Base-by-base conservation (phyloP, 2,888 invertebrate genomes). In the Limnephilus marmoratus region DNA sequence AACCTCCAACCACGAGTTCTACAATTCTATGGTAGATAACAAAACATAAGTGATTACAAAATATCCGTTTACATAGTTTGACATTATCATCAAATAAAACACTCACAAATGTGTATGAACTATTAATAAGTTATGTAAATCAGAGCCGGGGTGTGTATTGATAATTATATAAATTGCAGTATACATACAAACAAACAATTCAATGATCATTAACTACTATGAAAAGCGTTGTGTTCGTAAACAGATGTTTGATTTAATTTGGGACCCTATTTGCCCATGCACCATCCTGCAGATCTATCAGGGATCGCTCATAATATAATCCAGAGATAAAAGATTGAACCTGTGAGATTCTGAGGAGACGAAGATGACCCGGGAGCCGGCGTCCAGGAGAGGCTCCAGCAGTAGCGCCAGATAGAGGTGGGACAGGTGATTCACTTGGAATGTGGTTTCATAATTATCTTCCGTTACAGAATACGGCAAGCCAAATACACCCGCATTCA, bases 341-440 rank as follows among this genome's bases (percentile, higher is more conserved):
- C 98, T 97, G 95, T 99, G 99, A 2, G 98, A 98, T 95, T 99
- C 98, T 12, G 99, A 99, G 1, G 99, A 98, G 0, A 99, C 97
- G 94, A 99, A 97, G 3, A 99, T 97, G 80, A 99, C 97, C 94
- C 99, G 96, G 0, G 97, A 96, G 2, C 97, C 97, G 93, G 96
- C 96, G 94, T 96, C 96, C 89, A 99, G 96, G 53, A 98, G 94
- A 1, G 97, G 96, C 94, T 98, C 97, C 86, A 99, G 95, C 87
- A 98, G 95, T 87, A 98, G 95, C 0, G 98, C 97, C 37, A 99
- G 95, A 94, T 98, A 98, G 95, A 98, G 97, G 94, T 98, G 98
- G 11, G 98, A 97, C 91, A 99, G 96, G 95, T 98, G 98, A 95
- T 99, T 99, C 0, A 99, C 98, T 97, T 98, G 98, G 95, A 98